phyloP scores from a whole-genome alignment of 92 coral and sea anemone genomes.

The Palythoa heliodiscus region DNA sequence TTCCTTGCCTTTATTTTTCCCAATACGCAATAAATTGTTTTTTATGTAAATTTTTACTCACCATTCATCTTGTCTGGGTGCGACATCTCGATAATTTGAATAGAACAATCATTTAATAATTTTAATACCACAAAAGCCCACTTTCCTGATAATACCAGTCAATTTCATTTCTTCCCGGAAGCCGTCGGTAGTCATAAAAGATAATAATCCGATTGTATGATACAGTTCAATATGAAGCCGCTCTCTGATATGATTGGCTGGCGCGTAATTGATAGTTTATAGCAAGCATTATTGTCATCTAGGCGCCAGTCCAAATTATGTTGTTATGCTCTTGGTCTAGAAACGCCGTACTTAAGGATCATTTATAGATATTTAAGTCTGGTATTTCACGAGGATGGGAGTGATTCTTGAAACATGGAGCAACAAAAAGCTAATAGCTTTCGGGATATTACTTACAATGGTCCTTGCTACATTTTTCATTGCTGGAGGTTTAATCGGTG shows the following conservation, averaged over 20 bases:
- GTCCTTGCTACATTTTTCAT: conserved; percentile 28
- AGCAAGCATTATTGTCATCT: conserved; percentile 23
- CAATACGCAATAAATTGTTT: not conserved
- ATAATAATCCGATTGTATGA: conserved; percentile 28
- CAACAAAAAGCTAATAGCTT: conserved; percentile 34
- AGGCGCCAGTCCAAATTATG: conserved; percentile 31
- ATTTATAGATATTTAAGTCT: not conserved
- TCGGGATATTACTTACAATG: conserved; percentile 21
- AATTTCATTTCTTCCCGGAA: conserved; percentile 1
- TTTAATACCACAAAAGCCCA: conserved; percentile 27
- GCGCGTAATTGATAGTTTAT: conserved; percentile 24
- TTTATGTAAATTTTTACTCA: not conserved
- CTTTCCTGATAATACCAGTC: conserved; percentile 23
- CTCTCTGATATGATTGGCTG: conserved; percentile 29
- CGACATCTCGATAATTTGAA: not conserved
- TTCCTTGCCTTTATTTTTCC: not conserved
- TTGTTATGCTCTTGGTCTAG: not conserved
- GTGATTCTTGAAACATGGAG: conserved; percentile 46
- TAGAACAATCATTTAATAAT: conserved; percentile 26
- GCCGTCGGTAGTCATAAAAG: conserved; percentile 3
- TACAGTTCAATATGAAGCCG: conserved; percentile 16
- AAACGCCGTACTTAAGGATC: not conserved
- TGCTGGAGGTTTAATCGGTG: conserved; percentile 31
- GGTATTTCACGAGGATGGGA: conserved; percentile 26
- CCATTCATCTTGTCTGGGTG: not conserved